Percentiles rank a stretch among this genome's conserved stretches.
Conservation (phyloP, 2,888 invertebrate genomes). For the Xestia xanthographa region DNA sequence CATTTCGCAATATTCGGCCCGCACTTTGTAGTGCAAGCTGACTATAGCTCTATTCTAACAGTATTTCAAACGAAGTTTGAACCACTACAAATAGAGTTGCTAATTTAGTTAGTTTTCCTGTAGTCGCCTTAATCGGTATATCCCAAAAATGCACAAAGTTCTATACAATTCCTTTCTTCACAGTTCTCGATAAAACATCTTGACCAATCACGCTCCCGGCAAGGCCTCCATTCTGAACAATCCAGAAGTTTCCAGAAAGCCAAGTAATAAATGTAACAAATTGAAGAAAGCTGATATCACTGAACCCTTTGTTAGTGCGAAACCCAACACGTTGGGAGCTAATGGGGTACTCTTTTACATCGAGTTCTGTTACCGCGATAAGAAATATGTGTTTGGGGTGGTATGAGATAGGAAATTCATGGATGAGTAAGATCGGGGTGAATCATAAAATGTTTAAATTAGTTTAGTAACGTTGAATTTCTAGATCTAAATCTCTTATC, state of each 20-base stretch:
- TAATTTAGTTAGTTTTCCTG: too few species aligned
- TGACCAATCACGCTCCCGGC: constrained; percentile 24
- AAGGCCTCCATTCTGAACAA: constrained; percentile 11
- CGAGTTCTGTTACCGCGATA: constrained; percentile 33
- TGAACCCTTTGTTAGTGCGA: constrained; percentile 60
- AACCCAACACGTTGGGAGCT: constrained; percentile 49
- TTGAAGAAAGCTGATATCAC: constrained; percentile 55
- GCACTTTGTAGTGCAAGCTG: too few species aligned
- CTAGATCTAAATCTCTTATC: neutral
- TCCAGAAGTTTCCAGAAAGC: constrained; percentile 36
- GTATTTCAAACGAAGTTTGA: too few species aligned
- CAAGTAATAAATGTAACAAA: constrained; percentile 62
- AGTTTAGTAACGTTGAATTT: too few species aligned
- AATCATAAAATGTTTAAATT: neutral
- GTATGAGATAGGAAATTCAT: neutral
- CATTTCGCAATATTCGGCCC: too few species aligned
- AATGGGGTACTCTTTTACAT: constrained; percentile 58
- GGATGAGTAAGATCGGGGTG: too few species aligned
- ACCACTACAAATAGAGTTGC: too few species aligned
- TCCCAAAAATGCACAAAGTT: neutral
- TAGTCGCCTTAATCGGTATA: too few species aligned
- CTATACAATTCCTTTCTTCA: neutral
- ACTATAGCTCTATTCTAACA: too few species aligned
- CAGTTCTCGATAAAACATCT: constrained; percentile 3
- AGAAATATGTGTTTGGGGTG: constrained; percentile 24